Evolutionary conservation across 2,888 invertebrate genomes (phyloP).

Genomic region (Mechanitis messenoides): DNA sequence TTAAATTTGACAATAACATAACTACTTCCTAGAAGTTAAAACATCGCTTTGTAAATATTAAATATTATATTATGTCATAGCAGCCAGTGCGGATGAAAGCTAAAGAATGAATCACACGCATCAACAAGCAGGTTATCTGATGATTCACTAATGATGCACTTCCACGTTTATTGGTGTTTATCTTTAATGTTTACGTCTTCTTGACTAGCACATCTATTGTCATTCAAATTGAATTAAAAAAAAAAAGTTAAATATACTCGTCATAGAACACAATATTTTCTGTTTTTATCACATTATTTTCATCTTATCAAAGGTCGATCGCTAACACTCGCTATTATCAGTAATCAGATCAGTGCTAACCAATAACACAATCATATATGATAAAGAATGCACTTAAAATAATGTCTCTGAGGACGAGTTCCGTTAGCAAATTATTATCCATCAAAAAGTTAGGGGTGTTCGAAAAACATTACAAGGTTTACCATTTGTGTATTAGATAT

Average conservation of each 20-base stretch:
- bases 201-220: too few relatives aligned
- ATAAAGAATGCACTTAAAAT: too few relatives aligned
- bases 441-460: too few relatives aligned
- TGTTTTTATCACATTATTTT: background rate
- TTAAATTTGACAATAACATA: too few relatives aligned
- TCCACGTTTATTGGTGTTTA: background rate
- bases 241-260: too few relatives aligned
- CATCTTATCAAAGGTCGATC: background rate
- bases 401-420: too few relatives aligned
- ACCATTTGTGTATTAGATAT: too few relatives aligned
- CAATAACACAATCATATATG: too few relatives aligned
- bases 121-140: background rate
- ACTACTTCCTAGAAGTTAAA: background rate
- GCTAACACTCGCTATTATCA: background rate
- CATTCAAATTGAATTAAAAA: too few relatives aligned
- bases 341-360: background rate
- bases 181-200: background rate
- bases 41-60: background rate
- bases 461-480: too few relatives aligned
- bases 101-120: background rate
- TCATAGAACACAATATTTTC: background rate
- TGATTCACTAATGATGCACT: background rate
- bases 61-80: background rate
- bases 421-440: too few relatives aligned
- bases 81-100: conserved; percentile 3